A percentile compares a stretch with the other conserved stretches of the same genome.
phyloP scores from a whole-genome alignment of 2,888 invertebrate species.

The Oscheius myriophilus region DNA sequence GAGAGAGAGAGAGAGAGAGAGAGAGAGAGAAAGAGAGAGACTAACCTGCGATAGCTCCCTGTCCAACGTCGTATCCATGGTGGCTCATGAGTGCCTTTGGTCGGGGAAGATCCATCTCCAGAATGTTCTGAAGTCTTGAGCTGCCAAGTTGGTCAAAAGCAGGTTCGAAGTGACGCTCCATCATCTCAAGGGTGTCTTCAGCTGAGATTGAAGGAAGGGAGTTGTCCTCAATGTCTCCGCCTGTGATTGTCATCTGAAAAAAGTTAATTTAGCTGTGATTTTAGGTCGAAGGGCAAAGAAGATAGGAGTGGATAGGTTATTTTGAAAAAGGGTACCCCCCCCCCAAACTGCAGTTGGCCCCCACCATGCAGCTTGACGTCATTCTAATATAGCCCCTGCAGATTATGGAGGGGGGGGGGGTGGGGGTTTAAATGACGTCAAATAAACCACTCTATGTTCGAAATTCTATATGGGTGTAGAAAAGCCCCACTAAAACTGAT shows the following conservation, averaged over 20 bases:
- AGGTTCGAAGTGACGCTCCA: constrained; percentile 62
- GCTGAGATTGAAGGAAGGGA: constrained; percentile 20
- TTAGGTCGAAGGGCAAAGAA: too few relatives aligned
- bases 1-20: too few relatives aligned
- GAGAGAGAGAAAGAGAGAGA: neutral
- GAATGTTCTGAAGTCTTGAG: constrained; percentile 66
- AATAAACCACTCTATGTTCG: too few relatives aligned
- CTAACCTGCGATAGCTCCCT: constrained; percentile 63
- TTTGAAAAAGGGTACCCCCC: too few relatives aligned
- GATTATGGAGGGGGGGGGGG: too few relatives aligned
- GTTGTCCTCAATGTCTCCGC: constrained; percentile 9
- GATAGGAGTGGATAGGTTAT: too few relatives aligned
- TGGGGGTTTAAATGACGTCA: too few relatives aligned
- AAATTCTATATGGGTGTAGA: too few relatives aligned
- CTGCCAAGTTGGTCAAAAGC: constrained; percentile 65
- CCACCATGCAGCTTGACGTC: too few relatives aligned
- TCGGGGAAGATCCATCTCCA: constrained; percentile 70
- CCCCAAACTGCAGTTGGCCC: too few relatives aligned
- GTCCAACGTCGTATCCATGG: constrained; percentile 68
- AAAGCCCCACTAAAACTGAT: too few relatives aligned
- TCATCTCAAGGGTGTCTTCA: constrained; percentile 48
- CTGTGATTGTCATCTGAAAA: constrained; percentile 36
- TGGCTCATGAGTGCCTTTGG: constrained; percentile 67
- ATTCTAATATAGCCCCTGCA: too few relatives aligned
- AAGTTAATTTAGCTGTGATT: neutral